A percentile compares a stretch with the other conserved stretches of the same genome.
phyloP scores from a whole-genome alignment of 2,888 invertebrate species.

The Drosophila nr. perissopoda region DNA sequence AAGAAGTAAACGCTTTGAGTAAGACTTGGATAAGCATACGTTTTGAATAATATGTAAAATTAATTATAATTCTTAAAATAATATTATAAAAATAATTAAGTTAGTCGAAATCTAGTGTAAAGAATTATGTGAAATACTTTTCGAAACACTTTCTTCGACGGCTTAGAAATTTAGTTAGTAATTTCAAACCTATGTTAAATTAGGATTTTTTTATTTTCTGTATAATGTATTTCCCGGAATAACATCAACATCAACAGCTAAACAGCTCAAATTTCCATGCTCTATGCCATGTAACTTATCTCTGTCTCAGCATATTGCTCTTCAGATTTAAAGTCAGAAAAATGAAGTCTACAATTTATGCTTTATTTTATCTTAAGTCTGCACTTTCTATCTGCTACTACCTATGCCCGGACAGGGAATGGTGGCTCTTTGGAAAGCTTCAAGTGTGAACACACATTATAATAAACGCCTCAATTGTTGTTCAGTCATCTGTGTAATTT shows the following conservation, averaged over 20 bases:
- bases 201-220: neutral
- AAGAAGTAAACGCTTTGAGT: neutral
- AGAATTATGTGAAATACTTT: neutral
- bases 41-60: neutral
- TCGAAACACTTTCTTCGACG: too few relatives aligned
- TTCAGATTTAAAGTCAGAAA: constrained; percentile 6
- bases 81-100: neutral
- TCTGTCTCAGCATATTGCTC: constrained; percentile 14
- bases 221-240: neutral
- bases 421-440: constrained; percentile 60
- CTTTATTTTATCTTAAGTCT: constrained; percentile 30
- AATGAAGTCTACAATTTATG: constrained; percentile 10
- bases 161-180: neutral
- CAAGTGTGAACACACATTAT: constrained; percentile 82
- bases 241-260: neutral
- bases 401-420: constrained; percentile 8
- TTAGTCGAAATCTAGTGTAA: neutral
- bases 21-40: neutral
- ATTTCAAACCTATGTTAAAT: neutral
- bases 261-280: too few relatives aligned
- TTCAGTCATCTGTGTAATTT: constrained; percentile 82
- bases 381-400: constrained; percentile 7
- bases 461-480: constrained; percentile 82
- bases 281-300: neutral
- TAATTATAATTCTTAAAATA: neutral